Evolutionary conservation across 2,797 vertebrate genomes (phyloP).

Genomic region (Pipistrellus nathusii): DNA sequence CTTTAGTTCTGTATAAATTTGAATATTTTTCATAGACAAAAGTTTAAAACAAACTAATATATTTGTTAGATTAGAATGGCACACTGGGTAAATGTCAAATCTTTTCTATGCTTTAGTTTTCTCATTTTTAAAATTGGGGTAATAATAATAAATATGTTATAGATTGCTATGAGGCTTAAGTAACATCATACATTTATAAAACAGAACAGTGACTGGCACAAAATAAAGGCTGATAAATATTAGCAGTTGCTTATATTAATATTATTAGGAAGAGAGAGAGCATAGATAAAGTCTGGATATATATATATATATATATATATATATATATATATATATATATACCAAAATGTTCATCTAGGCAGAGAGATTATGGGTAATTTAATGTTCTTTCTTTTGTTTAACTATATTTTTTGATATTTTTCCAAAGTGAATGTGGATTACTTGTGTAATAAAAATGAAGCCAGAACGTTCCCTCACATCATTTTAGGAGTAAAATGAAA

Average conservation of each 20-base stretch:
- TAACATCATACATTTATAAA: neutral
- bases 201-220: neutral
- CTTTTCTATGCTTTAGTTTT: neutral
- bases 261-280: neutral
- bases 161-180: neutral
- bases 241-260: neutral
- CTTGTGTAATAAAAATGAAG: slow-evolving; percentile 51
- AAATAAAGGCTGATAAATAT: neutral
- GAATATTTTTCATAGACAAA: slow-evolving; percentile 16
- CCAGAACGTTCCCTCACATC: slow-evolving; percentile 12
- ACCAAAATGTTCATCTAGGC: neutral
- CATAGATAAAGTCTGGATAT: neutral
- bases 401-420: slow-evolving; percentile 30
- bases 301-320: neutral
- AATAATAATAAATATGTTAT: neutral
- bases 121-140: neutral
- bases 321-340: too few relatives aligned
- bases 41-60: neutral
- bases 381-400: slow-evolving; percentile 5
- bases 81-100: neutral
- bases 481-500: slow-evolving; percentile 28
- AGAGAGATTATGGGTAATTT: neutral
- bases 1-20: neutral
- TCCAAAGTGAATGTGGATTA: slow-evolving; percentile 1
- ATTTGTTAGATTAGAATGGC: neutral